A percentile compares a stretch with the other conserved stretches of the same genome.
phyloP scores from a whole-genome alignment of 1,140 invertebrate species.

The Drosophila triauraria region DNA sequence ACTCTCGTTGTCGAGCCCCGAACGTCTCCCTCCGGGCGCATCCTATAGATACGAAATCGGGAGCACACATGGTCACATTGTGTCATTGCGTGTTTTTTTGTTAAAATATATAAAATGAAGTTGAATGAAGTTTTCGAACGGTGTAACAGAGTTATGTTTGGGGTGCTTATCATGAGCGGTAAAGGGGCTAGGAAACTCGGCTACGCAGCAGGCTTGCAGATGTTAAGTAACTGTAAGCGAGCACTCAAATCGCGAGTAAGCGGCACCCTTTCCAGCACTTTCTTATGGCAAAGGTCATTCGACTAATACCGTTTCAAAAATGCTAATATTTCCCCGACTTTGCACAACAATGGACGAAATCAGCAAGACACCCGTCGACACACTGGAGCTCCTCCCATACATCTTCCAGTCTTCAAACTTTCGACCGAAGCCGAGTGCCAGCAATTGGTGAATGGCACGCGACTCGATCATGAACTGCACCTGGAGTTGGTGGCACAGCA shows the following conservation, averaged over 20 bases:
- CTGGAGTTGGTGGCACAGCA: constrained; percentile 1
- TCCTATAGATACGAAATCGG: constrained; percentile 3
- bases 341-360: constrained; percentile 26
- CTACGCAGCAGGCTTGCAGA: constrained; percentile 10
- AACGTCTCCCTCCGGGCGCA: background rate
- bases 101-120: background rate
- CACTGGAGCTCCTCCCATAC: background rate
- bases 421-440: background rate
- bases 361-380: background rate
- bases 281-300: constrained; percentile 26
- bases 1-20: background rate
- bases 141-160: background rate
- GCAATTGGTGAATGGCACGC: constrained; percentile 14
- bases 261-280: constrained; percentile 20
- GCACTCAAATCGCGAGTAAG: background rate
- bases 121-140: background rate
- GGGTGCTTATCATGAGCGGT: background rate
- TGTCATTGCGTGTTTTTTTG: constrained; percentile 1
- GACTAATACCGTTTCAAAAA: constrained; percentile 7
- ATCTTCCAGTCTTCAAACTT: background rate
- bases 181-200: background rate
- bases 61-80: background rate
- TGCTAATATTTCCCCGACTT: constrained; percentile 19
- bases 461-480: constrained; percentile 3
- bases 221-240: constrained; percentile 21